phyloP scores from a whole-genome alignment of 2,888 invertebrate species.

The Pristionchus fissidentatus region DNA sequence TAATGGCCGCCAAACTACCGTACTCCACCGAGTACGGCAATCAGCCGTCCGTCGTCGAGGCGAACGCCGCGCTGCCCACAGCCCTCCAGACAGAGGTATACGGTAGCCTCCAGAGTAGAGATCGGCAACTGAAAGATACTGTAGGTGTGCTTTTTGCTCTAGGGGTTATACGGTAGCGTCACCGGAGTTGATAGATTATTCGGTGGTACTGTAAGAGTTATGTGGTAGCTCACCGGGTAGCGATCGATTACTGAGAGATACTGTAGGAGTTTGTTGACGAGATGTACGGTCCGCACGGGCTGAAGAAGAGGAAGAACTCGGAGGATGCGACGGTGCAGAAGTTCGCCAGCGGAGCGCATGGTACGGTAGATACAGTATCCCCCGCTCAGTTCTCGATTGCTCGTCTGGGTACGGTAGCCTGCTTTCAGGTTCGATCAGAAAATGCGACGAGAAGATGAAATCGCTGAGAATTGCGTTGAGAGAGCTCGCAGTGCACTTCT shows the following conservation, averaged over 20 bases:
- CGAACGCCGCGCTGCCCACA: not conserved
- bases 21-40: conserved; percentile 37
- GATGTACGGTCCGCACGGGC: conserved; percentile 14
- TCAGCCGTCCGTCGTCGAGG: conserved; percentile 25
- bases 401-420: not conserved
- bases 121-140: too few relatives aligned
- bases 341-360: conserved; percentile 24
- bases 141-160: too few relatives aligned
- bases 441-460: conserved; percentile 65
- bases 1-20: conserved; percentile 6
- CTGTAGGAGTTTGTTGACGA: conserved; percentile 46
- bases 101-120: not conserved
- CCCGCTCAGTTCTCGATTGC: too few relatives aligned
- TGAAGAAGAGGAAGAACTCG: conserved; percentile 7
- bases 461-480: conserved; percentile 77
- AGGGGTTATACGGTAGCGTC: too few relatives aligned
- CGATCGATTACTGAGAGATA: not conserved
- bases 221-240: too few relatives aligned
- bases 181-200: too few relatives aligned
- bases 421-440: conserved; percentile 9
- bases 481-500: conserved; percentile 77
- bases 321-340: not conserved
- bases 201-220: too few relatives aligned
- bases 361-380: conserved; percentile 20
- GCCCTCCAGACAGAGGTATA: conserved; percentile 45